These are phyloP conservation scores for Leptodirus hochenwartii DNA, from an alignment of 2,888 invertebrate genomes.

Conservation along the genomic window DNA sequence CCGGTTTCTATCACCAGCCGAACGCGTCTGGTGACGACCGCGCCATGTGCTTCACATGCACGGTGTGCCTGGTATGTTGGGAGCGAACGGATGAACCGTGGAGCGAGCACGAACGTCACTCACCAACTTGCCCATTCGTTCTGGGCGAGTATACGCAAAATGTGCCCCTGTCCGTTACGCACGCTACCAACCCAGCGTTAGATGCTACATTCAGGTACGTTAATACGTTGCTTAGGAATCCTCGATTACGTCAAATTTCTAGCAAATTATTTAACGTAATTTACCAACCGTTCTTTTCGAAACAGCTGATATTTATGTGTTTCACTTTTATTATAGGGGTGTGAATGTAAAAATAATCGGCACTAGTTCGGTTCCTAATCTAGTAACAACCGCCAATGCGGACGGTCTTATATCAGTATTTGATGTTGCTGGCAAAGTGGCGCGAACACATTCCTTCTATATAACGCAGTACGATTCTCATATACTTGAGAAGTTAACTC, in stretches of 20 bases:
- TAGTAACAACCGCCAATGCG: constrained; percentile 35
- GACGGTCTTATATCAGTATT: constrained; percentile 62
- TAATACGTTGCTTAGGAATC: background rate
- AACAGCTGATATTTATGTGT: no score
- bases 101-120: constrained; percentile 92
- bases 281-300: no score
- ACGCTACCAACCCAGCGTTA: constrained; percentile 61
- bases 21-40: constrained; percentile 79
- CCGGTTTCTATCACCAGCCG: constrained; percentile 92
- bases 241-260: background rate
- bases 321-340: constrained; percentile 13
- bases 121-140: constrained; percentile 84
- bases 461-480: constrained; percentile 27
- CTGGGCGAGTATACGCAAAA: constrained; percentile 91
- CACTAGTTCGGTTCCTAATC: constrained; percentile 24
- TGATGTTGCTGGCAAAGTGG: constrained; percentile 65
- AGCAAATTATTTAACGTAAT: no score
- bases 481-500: constrained; percentile 25
- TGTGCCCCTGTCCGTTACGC: constrained; percentile 73
- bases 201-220: constrained; percentile 23
- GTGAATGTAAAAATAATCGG: constrained; percentile 19
- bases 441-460: constrained; percentile 41
- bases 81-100: constrained; percentile 94
- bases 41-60: constrained; percentile 92
- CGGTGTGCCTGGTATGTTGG: constrained; percentile 90